phyloP scores from a whole-genome alignment of 2,113 vertebrate genomes.

The Hiodon tergisus region DNA sequence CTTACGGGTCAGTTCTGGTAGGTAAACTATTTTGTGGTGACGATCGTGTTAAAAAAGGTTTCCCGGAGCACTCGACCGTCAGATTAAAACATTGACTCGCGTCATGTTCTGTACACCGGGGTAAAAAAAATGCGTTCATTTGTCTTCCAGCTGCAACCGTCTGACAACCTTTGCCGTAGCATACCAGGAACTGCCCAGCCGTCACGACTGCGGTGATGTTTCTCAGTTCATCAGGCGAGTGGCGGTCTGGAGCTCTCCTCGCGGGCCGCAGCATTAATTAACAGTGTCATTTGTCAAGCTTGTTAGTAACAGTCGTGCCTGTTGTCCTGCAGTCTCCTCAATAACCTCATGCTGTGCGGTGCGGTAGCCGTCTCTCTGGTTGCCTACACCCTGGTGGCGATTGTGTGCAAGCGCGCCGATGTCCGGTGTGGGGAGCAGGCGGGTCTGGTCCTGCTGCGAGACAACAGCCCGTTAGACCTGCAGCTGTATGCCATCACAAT shows the following conservation, averaged over 20 bases:
- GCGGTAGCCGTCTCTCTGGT: slow-evolving; percentile 42
- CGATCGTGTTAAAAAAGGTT: no score
- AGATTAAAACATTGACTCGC: neutral
- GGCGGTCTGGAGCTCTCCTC: no score
- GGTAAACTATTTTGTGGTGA: no score
- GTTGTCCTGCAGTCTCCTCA: slow-evolving; percentile 44
- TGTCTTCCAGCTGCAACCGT: slow-evolving; percentile 56
- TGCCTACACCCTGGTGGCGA: slow-evolving; percentile 45
- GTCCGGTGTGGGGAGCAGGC: slow-evolving; percentile 30
- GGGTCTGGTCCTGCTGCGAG: slow-evolving; percentile 57
- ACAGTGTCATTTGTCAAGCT: neutral
- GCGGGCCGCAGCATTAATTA: neutral
- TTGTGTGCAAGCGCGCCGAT: slow-evolving; percentile 47
- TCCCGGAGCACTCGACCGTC: neutral
- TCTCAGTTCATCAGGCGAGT: slow-evolving; percentile 53
- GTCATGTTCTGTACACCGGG: neutral
- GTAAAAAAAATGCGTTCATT: neutral
- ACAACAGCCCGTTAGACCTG: slow-evolving; percentile 44
- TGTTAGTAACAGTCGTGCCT: slow-evolving; percentile 9
- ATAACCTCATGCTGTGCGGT: slow-evolving; percentile 48
- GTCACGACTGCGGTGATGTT: slow-evolving; percentile 39
- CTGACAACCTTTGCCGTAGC: slow-evolving; percentile 52
- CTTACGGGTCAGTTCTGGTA: neutral
- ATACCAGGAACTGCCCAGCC: slow-evolving; percentile 46
- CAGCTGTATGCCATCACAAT: slow-evolving; percentile 62